Evolutionary conservation across 2,888 invertebrate genomes (phyloP), one percentile per base, ranked within the genome.

Genomic region (Ryuthela nishihirai): DNA sequence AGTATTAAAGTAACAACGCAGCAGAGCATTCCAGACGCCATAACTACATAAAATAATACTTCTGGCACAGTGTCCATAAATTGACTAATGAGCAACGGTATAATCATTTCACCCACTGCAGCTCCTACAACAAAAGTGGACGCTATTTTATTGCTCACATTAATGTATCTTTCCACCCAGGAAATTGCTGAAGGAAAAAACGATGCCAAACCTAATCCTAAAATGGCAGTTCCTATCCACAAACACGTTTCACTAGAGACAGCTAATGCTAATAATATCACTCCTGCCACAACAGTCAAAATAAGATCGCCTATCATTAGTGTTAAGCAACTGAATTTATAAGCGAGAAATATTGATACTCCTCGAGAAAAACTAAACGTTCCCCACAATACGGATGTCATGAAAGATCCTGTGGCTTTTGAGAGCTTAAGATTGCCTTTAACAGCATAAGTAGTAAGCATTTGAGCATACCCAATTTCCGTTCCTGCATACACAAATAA

Each of bases 141-240:
- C 1, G 76, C 73, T 2, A 74, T 71, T 61, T 73, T 73, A n/a
- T 77, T 75, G 0, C 75, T 73, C 10, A 77, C 67, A 21, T 71
- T 71, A 45, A 76, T 72, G 64, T 75, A 74, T 18, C 70, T 68
- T 62, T 77, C 76, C 2, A 75, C 70, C 77, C 77, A 77, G 2
- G 74, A 69, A n/a, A 77, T 70, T 15, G 73, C 72, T 0, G 76
- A 72, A 5, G 77, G 77, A 56, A 77, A 76, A 6, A 76, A 71
- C 6, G 77, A 75, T 0, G 77, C 75, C 69, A 76, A 70, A 17
- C 77, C 77, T 2, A 75, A 64, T 4, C 76, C 77, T 10, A 77
- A 65, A 3, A 73, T 58, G 4, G 72, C 67, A 2, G 76, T 71
- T 9, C 75, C 73, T 10, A 72, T 54, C 74, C 75, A 76, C 35